Percentiles rank a stretch among this genome's conserved stretches.
These are phyloP conservation scores for Eudyptes chrysolophus DNA, from an alignment of 2,113 vertebrate genomes.

Conservation along the genomic window DNA sequence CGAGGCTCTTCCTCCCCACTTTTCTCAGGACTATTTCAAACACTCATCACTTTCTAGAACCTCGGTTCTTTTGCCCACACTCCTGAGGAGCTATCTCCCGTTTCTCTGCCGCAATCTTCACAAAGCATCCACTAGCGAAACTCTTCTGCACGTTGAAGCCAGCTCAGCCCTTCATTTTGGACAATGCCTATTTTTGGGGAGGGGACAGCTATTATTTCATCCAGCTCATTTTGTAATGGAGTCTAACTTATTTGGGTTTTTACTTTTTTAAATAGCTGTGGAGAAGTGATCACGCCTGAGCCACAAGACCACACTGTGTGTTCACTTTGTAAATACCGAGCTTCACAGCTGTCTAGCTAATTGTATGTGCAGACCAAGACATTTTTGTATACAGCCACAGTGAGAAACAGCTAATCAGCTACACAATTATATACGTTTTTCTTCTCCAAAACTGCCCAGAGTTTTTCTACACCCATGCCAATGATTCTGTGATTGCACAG, in stretches of 20 bases:
- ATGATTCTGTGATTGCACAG: not conserved
- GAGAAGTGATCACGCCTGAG: not conserved
- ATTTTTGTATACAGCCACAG: not conserved
- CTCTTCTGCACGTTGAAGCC: not conserved
- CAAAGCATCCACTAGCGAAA: not conserved
- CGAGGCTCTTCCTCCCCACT: not conserved
- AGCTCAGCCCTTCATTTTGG: not conserved
- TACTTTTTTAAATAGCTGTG: not conserved
- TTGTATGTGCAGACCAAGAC: not conserved
- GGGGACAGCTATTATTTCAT: not conserved
- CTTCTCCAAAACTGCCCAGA: not conserved
- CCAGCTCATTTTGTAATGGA: not conserved
- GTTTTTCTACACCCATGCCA: not conserved
- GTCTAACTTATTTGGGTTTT: not conserved
- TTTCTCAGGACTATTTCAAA: not conserved
- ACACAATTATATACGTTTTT: not conserved
- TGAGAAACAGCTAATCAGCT: not conserved
- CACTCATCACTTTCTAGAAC: not conserved
- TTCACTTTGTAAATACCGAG: not conserved
- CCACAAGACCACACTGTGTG: not conserved
- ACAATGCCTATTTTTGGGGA: not conserved
- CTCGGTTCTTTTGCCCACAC: not conserved
- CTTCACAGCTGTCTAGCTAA: not conserved
- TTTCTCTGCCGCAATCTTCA: not conserved
- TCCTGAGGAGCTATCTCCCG: not conserved